Conservation (phyloP, 1,140 invertebrate genomes). For the Platyura marginata region DNA sequence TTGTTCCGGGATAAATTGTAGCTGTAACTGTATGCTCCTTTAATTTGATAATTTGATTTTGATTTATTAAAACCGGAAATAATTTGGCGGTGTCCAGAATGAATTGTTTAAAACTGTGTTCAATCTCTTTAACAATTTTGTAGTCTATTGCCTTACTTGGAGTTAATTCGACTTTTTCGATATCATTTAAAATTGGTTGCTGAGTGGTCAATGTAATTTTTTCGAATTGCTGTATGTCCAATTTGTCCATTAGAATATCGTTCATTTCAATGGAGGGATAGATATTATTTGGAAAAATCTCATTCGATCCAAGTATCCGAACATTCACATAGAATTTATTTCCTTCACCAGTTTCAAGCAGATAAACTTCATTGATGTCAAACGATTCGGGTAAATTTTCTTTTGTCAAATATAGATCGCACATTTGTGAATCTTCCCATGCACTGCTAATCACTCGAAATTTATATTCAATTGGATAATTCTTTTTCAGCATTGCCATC, state of each 20-base stretch:
- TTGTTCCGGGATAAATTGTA: constrained; percentile 33
- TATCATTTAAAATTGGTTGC: constrained; percentile 18
- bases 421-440: constrained; percentile 20
- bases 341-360: constrained; percentile 13
- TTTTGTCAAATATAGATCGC: constrained; percentile 17
- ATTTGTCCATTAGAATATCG: constrained; percentile 19
- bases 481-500: background rate
- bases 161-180: constrained; percentile 34
- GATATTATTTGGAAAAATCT: constrained; percentile 11
- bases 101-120: constrained; percentile 36
- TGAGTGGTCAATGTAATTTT: constrained; percentile 16
- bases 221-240: constrained; percentile 18
- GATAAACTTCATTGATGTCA: constrained; percentile 16
- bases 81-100: constrained; percentile 30
- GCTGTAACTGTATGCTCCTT: constrained; percentile 27
- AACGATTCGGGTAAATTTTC: constrained; percentile 18
- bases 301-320: constrained; percentile 9
- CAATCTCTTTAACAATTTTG: constrained; percentile 26
- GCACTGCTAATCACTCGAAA: constrained; percentile 17
- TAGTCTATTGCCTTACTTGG: constrained; percentile 15
- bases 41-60: constrained; percentile 32
- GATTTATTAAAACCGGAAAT: constrained; percentile 36
- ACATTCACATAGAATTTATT: constrained; percentile 22
- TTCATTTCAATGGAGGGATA: constrained; percentile 19
- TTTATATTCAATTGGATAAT: constrained; percentile 8